These are phyloP conservation scores for Phylloscopus whistleri DNA, from an alignment of 2,113 vertebrate species.

Conservation along the genomic window DNA sequence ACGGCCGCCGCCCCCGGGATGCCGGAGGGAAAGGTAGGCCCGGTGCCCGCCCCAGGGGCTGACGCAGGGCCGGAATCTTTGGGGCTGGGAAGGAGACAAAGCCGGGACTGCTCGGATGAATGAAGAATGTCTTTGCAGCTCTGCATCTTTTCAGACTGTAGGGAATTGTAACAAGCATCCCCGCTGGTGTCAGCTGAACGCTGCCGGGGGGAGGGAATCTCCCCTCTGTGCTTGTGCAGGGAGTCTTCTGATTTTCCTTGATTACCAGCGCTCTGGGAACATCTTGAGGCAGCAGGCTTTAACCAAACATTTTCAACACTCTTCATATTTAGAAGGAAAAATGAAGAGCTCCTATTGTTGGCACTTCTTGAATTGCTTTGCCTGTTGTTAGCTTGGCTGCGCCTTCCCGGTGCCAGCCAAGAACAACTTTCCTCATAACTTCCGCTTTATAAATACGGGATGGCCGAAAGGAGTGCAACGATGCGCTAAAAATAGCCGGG, in stretches of 20 bases:
- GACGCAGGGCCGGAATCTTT: background rate
- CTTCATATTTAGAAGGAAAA: background rate
- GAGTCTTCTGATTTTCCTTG: background rate
- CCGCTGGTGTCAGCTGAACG: background rate
- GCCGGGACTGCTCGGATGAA: background rate
- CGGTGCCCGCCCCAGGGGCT: background rate
- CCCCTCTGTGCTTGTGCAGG: background rate
- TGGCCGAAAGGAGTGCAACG: background rate
- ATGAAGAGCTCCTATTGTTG: background rate
- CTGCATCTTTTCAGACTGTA: background rate
- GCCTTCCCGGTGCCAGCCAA: background rate
- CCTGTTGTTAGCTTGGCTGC: background rate
- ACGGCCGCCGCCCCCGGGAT: background rate
- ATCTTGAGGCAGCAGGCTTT: background rate
- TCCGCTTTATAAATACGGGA: background rate
- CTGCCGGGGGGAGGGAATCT: background rate
- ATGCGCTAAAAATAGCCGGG: background rate
- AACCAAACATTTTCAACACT: background rate
- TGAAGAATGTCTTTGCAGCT: background rate
- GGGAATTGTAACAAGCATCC: background rate
- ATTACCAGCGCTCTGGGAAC: background rate
- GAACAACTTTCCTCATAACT: conserved; percentile 25
- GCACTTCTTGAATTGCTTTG: background rate
- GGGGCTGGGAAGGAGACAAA: background rate
- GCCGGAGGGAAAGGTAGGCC: background rate